Percentiles rank a stretch among this genome's conserved stretches.
Conservation (phyloP, 2,797 vertebrate species). For the Jordanella pulchra region DNA sequence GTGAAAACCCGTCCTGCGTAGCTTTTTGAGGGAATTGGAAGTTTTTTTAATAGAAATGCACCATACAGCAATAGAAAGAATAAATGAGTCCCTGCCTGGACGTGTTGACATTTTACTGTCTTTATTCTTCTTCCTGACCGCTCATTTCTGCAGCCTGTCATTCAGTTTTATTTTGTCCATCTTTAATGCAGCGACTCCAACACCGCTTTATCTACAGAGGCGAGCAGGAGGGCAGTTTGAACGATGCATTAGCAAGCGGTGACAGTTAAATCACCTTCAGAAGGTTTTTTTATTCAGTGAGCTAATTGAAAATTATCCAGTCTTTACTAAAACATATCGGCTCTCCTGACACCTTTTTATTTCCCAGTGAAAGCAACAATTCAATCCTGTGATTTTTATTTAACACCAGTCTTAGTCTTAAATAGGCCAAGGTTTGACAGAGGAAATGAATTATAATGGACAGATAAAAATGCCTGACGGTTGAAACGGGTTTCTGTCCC, state of each 20-base stretch:
- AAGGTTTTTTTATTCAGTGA: conserved; percentile 7
- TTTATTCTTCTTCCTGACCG: background rate
- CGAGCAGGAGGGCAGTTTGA: background rate
- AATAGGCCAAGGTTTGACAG: conserved; percentile 53
- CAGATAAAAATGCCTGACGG: conserved; percentile 26
- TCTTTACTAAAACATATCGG: conserved; percentile 8
- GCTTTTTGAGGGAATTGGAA: too few relatives aligned
- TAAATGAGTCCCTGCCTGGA: background rate
- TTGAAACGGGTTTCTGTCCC: conserved; percentile 4
- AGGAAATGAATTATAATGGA: conserved; percentile 43
- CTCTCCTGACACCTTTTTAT: conserved; percentile 31
- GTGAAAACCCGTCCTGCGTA: too few relatives aligned
- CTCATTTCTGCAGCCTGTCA: background rate
- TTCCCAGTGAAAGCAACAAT: conserved; percentile 39
- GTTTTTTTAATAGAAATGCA: too few relatives aligned
- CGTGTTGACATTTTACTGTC: background rate
- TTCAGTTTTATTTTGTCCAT: background rate
- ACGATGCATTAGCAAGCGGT: background rate
- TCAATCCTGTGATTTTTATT: conserved; percentile 62
- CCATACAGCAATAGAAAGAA: background rate
- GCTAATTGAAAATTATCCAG: conserved; percentile 43
- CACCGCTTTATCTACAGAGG: background rate
- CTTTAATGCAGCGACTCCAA: background rate
- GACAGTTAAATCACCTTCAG: conserved; percentile 4
- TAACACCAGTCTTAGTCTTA: conserved; percentile 49